Base-by-base conservation (phyloP, 2,888 invertebrate genomes). In the Nebria brevicollis region DNA sequence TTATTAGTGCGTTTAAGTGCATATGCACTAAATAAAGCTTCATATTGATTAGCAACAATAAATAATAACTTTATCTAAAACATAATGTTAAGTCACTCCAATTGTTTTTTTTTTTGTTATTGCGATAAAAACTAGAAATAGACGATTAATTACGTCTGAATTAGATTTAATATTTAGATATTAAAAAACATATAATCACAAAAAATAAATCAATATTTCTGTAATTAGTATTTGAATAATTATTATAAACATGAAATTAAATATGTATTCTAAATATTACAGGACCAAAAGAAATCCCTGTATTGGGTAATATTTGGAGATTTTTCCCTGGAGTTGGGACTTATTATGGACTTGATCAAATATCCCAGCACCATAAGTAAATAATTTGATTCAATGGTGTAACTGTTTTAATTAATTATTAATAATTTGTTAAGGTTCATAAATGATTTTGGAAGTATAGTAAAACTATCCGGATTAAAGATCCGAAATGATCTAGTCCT, bases 361-460 rank as follows among this genome's bases (percentile, higher is more conserved):
- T 83, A 11, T 81, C 84, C 11, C 73, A 86, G 34, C 84, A 84
- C 54, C 34, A 34, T 34, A 43, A 15, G 80, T 80, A 75, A 68
- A 43, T 72, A 10, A 74, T 66, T 6, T 15, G 72, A 72, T 5
- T 68, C 41, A 20, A 2, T 5, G 2, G 34, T 34, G 1, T 34
- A 34, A 34, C 2, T 34, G 7, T 54, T 11, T 54, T 8, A 54
- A 54, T 3, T 54, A 54, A 54, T 43, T 43, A 54, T 54, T 54
- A 2, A 34, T 34, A 5, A 13, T 54, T 54, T 54, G 54, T 54
- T 11, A 3, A 84, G 83, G 68, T 83, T 89, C 4, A 84, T 83
- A 0, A 82, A 86, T 5, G 81, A 86, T 76, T 89, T 89, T 83
- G 91, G 91, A 1, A 85, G 89, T 75, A 87, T 91, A 5, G 88